A percentile compares a stretch with the other conserved stretches of the same genome.
phyloP scores from a whole-genome alignment of 2,797 vertebrate species.

The Sebastes steindachneri region DNA sequence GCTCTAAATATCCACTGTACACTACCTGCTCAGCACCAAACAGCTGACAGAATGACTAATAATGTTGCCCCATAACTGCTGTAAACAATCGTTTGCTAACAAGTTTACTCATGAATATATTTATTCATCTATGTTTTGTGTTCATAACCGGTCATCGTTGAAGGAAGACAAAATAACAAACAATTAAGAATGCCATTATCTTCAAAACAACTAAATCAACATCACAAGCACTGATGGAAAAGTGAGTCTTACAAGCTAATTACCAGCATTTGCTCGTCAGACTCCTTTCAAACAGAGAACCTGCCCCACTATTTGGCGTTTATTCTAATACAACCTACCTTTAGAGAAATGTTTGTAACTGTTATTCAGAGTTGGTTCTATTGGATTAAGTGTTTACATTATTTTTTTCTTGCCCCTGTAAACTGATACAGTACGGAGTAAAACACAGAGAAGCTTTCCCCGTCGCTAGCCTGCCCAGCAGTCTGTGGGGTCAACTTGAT shows the following conservation, averaged over 20 bases:
- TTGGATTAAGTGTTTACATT: not conserved
- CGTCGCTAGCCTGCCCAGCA: slow-evolving; percentile 43
- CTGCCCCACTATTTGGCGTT: not conserved
- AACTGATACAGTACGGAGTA: slow-evolving; percentile 8
- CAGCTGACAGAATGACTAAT: not conserved
- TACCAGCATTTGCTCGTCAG: not conserved
- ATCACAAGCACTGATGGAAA: not conserved
- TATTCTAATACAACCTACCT: not conserved
- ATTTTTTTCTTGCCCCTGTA: not conserved
- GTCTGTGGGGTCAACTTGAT: slow-evolving; percentile 45
- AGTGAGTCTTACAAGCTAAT: not conserved
- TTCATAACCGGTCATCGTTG: not conserved
- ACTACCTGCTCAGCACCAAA: not conserved
- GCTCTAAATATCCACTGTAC: not conserved
- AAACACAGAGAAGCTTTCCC: slow-evolving; percentile 24
- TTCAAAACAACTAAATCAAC: not conserved
- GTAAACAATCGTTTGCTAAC: not conserved
- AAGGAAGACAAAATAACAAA: not conserved
- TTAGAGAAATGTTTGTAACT: not conserved
- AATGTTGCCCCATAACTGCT: not conserved
- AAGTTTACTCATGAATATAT: not conserved
- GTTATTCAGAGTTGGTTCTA: not conserved
- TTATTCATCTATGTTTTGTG: not conserved
- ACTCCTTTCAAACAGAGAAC: not conserved
- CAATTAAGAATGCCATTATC: not conserved